Base-by-base conservation (phyloP, 2,888 invertebrate genomes). In the Serripes groenlandicus region DNA sequence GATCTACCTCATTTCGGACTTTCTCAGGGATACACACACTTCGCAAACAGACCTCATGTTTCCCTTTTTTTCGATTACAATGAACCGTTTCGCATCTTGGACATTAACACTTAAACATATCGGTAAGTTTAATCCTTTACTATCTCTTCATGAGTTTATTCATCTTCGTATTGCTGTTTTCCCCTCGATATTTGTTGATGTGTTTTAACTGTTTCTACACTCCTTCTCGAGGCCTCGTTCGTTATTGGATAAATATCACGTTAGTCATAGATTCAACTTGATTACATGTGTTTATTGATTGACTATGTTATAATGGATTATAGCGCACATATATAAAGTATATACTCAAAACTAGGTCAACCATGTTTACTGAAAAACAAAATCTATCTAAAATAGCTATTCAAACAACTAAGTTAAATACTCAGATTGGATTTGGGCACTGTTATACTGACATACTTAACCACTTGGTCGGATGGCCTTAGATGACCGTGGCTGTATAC, bases 401-500 rank as follows among this genome's bases (percentile, higher is more conserved):
- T 56, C 23, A 26, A 2, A 56, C 56, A 56, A 26, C 23, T 26
- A n/a, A n/a, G 56, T 26, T n/a, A 23, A 21, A 15, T 5, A 26
- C 3, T 56, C 23, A 11, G 26, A 56, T 21, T 56, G 56, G 56
- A 9, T 66, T 42, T 5, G 66, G 66, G 35, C 42, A 32, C 18
- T 35, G 70, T 54, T 49, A 42, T 60, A 60, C 73, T 60, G 73
- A 73, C 73, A 73, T n/a, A 60, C 35, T 60, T 37, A 42, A 37
- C 70, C 23, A 11, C 75, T 52, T 26, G n/a, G 23, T 58, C 35
- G 32, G 54, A 73, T 85, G 85, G 81, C 85, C 85, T 85, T 34
- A 78, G 70, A 64, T 85, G 85, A 85, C 85, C 81, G 78, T 74
- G 52, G 72, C 32, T n/a, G 37, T 54, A 58, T 73, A 75, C 49